Conservation (phyloP, 2,113 vertebrate species). For the Tyrannus savana region DNA sequence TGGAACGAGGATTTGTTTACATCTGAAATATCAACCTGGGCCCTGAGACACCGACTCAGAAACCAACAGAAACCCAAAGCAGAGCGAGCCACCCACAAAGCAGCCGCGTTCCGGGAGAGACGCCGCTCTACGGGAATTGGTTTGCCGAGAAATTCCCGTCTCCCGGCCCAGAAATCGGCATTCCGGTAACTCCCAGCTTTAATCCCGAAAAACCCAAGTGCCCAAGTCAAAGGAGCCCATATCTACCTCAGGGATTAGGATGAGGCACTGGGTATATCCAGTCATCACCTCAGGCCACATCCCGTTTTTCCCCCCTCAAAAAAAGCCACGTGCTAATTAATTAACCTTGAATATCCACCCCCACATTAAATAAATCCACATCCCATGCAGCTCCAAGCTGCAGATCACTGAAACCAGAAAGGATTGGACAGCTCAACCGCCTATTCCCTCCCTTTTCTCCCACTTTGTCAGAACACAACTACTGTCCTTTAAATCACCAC, state of each 20-base stretch:
- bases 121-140: background rate
- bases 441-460: background rate
- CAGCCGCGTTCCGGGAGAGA: background rate
- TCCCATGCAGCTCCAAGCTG: accelerated
- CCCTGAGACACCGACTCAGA: background rate
- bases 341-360: background rate
- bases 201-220: background rate
- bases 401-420: background rate
- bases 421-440: slow-evolving; percentile 3
- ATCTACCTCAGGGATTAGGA: background rate
- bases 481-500: background rate
- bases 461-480: slow-evolving; percentile 1
- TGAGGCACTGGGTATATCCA: background rate
- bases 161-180: background rate
- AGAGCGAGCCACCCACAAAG: background rate
- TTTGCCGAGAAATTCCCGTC: background rate
- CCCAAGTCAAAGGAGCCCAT: background rate
- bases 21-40: background rate
- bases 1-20: background rate
- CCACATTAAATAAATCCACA: background rate
- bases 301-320: background rate
- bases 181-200: background rate
- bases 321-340: background rate
- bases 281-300: background rate
- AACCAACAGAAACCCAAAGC: background rate